A percentile compares a stretch with the other conserved stretches of the same genome.
These are phyloP conservation scores for Plemyria rubiginata DNA, from an alignment of 2,888 invertebrate species.

Conservation along the genomic window DNA sequence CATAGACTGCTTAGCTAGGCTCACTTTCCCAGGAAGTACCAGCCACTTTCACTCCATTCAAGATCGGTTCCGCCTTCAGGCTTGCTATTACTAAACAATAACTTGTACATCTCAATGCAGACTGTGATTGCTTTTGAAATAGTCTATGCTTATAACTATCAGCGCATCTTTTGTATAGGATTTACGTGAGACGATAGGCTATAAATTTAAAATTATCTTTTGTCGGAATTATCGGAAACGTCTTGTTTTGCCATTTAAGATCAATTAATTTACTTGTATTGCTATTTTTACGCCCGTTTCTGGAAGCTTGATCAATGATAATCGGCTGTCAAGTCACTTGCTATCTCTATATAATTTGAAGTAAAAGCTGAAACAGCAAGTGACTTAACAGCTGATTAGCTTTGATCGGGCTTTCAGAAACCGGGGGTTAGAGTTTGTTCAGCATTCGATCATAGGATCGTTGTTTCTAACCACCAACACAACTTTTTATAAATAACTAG, in stretches of 20 bases:
- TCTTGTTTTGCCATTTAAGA: background rate
- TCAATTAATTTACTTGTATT: too few relatives aligned
- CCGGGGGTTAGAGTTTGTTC: too few relatives aligned
- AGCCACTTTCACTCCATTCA: slow-evolving; percentile 82
- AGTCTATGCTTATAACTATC: slow-evolving; percentile 21
- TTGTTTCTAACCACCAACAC: too few relatives aligned
- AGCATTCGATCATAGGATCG: too few relatives aligned
- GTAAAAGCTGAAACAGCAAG: too few relatives aligned
- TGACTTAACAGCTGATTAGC: too few relatives aligned
- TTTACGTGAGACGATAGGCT: background rate
- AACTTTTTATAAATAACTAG: too few relatives aligned
- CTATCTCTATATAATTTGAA: too few relatives aligned
- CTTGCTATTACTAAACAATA: slow-evolving; percentile 55
- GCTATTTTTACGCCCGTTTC: too few relatives aligned
- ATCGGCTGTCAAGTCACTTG: too few relatives aligned
- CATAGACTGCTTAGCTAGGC: slow-evolving; percentile 46
- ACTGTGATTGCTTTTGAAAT: slow-evolving; percentile 38
- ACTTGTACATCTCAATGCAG: slow-evolving; percentile 54
- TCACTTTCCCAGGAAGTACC: slow-evolving; percentile 82
- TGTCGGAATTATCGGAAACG: background rate
- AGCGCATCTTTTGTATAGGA: slow-evolving; percentile 8
- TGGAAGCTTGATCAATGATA: too few relatives aligned
- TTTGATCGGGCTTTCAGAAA: too few relatives aligned
- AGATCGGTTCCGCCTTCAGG: slow-evolving; percentile 72
- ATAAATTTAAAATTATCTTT: background rate